Conservation (phyloP, 2,113 vertebrate species). For the Brienomyrus brachyistius region DNA sequence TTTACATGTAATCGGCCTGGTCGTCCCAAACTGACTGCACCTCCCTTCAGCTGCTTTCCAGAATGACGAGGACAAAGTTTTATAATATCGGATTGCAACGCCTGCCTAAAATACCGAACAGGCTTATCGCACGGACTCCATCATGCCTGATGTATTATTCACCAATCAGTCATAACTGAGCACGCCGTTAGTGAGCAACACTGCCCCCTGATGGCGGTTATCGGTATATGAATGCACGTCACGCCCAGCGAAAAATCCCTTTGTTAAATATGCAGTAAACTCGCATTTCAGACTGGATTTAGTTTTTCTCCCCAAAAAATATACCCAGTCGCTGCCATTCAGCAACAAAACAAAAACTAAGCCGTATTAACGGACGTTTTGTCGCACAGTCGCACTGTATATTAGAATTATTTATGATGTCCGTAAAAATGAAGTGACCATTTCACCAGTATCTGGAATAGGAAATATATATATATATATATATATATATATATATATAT, state of each 20-base stretch:
- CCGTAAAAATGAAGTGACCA: neutral
- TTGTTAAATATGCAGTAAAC: constrained; percentile 9
- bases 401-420: neutral
- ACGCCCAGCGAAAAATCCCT: neutral
- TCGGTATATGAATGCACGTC: neutral
- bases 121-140: constrained; percentile 9
- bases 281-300: neutral
- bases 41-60: neutral
- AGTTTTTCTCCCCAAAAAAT: neutral
- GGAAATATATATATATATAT: neutral
- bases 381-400: neutral
- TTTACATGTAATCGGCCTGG: neutral
- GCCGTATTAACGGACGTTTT: neutral
- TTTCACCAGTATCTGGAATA: neutral
- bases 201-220: constrained; percentile 24
- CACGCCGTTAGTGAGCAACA: neutral
- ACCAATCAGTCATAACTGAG: constrained; percentile 8
- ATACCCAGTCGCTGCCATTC: neutral
- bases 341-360: neutral
- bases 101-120: neutral
- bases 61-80: neutral
- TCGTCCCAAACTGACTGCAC: neutral
- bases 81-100: neutral
- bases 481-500: neutral
- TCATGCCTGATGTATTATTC: constrained; percentile 10